Conservation (phyloP, 2,113 vertebrate genomes). For the Martes martes region DNA sequence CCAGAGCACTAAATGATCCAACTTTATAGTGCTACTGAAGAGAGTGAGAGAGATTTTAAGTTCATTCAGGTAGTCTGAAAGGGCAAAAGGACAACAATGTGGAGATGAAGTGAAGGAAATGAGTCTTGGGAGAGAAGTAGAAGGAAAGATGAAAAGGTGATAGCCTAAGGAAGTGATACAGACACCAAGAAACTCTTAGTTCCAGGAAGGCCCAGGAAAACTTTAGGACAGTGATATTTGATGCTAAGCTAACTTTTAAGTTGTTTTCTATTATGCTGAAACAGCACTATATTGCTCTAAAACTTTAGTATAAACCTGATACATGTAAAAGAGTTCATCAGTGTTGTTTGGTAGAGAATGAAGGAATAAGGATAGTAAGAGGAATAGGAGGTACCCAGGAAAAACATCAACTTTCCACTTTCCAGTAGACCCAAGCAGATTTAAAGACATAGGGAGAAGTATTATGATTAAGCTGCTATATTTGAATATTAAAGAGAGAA, state of each 20-base stretch:
- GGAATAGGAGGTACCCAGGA: neutral
- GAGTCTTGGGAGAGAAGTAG: neutral
- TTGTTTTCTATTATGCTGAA: neutral
- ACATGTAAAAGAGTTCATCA: neutral
- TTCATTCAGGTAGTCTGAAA: neutral
- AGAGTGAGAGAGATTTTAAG: neutral
- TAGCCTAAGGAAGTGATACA: neutral
- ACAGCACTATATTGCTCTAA: neutral
- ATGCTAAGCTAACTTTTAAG: neutral
- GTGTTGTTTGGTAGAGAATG: neutral
- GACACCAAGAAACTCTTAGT: neutral
- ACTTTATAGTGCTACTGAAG: neutral
- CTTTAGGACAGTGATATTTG: neutral
- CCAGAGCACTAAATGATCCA: neutral
- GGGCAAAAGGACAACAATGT: neutral
- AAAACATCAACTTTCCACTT: neutral
- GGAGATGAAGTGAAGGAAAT: neutral
- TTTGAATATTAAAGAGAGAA: neutral
- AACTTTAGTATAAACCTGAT: neutral
- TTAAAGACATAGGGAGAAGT: neutral
- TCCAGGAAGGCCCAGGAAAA: neutral
- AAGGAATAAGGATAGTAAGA: neutral
- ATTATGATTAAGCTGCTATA: neutral
- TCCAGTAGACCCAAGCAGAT: neutral
- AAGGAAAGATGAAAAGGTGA: neutral